These are phyloP conservation scores for Chaetorhynchus papuensis DNA, from an alignment of 2,113 vertebrate species.

Conservation along the genomic window DNA sequence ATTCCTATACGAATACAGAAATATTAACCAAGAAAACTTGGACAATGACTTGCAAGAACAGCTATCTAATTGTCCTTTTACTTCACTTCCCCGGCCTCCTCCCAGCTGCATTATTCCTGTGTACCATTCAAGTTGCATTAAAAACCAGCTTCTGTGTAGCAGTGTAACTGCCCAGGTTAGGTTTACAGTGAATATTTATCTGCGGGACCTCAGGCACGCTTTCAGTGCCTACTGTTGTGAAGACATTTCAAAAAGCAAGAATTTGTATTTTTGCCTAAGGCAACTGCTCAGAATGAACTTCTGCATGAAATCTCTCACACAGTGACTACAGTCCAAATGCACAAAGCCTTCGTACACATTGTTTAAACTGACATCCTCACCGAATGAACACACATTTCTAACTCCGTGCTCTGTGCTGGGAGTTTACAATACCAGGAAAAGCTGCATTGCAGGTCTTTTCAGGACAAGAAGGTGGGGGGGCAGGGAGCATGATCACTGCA, in stretches of 20 bases:
- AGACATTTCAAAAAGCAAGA: not conserved
- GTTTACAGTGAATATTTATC: not conserved
- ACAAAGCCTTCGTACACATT: not conserved
- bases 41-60: not conserved
- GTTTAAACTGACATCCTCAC: not conserved
- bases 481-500: not conserved
- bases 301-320: not conserved
- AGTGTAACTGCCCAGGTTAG: not conserved
- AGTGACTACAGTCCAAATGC: not conserved
- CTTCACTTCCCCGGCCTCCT: not conserved
- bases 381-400: not conserved
- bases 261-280: not conserved
- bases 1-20: not conserved
- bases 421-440: not conserved
- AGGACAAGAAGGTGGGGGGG: not conserved
- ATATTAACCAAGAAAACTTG: not conserved
- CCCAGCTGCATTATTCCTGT: not conserved
- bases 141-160: not conserved
- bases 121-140: not conserved
- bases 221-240: not conserved
- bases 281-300: not conserved
- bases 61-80: not conserved
- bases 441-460: not conserved
- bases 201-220: not conserved
- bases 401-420: not conserved